phyloP scores from a whole-genome alignment of 2,113 vertebrate genomes.

The Hucho hucho region DNA sequence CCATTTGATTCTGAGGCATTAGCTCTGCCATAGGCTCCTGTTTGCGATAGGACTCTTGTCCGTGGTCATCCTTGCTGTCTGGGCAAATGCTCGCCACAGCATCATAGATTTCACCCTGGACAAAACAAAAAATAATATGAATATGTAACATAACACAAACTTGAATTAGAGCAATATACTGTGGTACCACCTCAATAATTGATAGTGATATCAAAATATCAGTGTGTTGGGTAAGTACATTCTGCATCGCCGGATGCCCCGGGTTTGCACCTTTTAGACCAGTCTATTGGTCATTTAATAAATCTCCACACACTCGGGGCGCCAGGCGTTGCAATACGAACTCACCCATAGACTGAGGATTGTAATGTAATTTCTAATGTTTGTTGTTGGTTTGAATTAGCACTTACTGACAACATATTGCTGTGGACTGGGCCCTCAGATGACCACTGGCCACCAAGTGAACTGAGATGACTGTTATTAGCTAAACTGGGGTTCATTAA shows the following conservation, averaged over 20 bases:
- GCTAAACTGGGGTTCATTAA: conserved; percentile 22
- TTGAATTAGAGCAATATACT: neutral
- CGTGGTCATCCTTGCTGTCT: conserved; percentile 15
- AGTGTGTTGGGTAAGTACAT: no score
- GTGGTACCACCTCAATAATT: no score
- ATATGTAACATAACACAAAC: neutral
- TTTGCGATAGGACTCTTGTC: conserved; percentile 1
- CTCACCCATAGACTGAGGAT: neutral
- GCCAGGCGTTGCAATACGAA: no score
- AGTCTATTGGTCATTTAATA: no score
- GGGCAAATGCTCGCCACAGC: conserved; percentile 32
- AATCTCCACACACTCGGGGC: no score
- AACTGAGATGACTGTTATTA: conserved; percentile 3
- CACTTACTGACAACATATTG: conserved; percentile 50
- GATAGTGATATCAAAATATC: no score
- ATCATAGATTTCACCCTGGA: conserved; percentile 43
- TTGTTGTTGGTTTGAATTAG: neutral
- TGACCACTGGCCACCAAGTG: conserved; percentile 25
- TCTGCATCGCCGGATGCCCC: no score
- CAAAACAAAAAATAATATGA: conserved; percentile 1
- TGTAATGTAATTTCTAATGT: neutral
- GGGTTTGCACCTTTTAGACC: no score
- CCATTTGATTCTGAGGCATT: conserved; percentile 12
- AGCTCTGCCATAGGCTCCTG: conserved; percentile 24
- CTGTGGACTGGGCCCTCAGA: conserved; percentile 33